Base-by-base conservation (phyloP, 2,797 vertebrate genomes). In the Ciconia nigra region DNA sequence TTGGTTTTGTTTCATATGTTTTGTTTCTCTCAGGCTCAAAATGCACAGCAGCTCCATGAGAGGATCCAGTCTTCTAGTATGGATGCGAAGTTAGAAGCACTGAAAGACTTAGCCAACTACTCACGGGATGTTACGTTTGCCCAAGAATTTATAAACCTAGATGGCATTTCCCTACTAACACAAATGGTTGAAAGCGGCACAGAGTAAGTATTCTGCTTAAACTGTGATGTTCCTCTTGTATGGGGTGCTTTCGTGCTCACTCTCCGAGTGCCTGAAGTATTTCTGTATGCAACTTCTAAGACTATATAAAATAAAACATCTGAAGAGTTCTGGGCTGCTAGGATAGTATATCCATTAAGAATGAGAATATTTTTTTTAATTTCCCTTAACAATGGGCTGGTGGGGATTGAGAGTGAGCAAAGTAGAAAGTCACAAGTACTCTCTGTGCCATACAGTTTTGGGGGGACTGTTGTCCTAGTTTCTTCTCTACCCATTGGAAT, bases 101-200 rank as follows among this genome's bases (percentile, higher is more conserved):
- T 99, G 97, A 99, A 99, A 97, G 99, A 99, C 91, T 97, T 99
- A 96, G 99, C 99, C 96, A 99, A 98, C 63, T 99, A 99, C 1
- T 99, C 99, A 22, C 97, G 99, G 17, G 99, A 99, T 95, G 97
- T 99, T 97, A 99, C 99, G 0, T 99, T 99, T 79, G 99, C 99
- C 49, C 99, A 99, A 96, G 99, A 99, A 97, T 99, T 99, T 96
- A 99, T 99, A 96, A 99, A 99, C 98, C 98, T 99, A 91, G 99
- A 99, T 31, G 99, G 99, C 82, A 99, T 99, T 98, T 99, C 99
- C 33, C 98, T 99, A 85, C 98, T 99, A 91, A 99, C 99, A 0
- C 99, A 99, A 98, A 99, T 99, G 99, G 99, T 99, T 88, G 99
- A 99, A 98, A 99, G 99, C 2, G 99, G 99, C 89, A 99, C 99